Conservation (phyloP, 2,888 invertebrate genomes). For the Blastobasis lacticolella region DNA sequence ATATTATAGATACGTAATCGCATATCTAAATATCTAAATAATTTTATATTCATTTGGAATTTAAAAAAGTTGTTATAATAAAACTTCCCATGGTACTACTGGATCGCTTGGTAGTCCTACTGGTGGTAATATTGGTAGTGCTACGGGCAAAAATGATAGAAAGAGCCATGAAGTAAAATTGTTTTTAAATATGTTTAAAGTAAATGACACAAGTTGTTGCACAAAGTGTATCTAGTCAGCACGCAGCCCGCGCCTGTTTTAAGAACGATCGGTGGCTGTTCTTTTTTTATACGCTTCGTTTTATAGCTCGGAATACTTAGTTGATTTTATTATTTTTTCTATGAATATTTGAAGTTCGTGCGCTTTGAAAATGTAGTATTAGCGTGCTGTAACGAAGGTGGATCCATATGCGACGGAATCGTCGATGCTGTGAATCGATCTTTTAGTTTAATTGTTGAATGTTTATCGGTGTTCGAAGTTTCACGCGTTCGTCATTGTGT, state of each 20-base stretch:
- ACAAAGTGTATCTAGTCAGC: no score
- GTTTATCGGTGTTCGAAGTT: conserved; percentile 33
- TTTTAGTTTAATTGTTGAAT: conserved; percentile 15
- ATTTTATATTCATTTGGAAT: no score
- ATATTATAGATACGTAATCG: not conserved
- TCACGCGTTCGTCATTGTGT: conserved; percentile 7
- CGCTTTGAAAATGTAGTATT: not conserved
- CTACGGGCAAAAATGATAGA: no score
- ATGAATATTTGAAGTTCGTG: not conserved
- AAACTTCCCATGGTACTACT: no score
- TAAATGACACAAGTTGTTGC: no score
- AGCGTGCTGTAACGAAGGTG: not conserved
- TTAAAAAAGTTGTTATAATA: no score
- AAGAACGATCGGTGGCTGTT: conserved; percentile 16
- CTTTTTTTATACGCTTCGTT: conserved; percentile 7
- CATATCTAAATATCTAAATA: no score
- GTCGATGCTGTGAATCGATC: not conserved
- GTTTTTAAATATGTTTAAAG: no score
- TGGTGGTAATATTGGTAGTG: no score
- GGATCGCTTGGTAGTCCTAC: no score
- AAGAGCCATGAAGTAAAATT: no score
- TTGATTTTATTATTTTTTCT: not conserved
- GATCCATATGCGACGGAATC: not conserved
- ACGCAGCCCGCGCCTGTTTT: not conserved
- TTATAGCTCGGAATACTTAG: not conserved